Conservation (phyloP, 2,113 vertebrate species). For the Campylomormyrus numenius region DNA sequence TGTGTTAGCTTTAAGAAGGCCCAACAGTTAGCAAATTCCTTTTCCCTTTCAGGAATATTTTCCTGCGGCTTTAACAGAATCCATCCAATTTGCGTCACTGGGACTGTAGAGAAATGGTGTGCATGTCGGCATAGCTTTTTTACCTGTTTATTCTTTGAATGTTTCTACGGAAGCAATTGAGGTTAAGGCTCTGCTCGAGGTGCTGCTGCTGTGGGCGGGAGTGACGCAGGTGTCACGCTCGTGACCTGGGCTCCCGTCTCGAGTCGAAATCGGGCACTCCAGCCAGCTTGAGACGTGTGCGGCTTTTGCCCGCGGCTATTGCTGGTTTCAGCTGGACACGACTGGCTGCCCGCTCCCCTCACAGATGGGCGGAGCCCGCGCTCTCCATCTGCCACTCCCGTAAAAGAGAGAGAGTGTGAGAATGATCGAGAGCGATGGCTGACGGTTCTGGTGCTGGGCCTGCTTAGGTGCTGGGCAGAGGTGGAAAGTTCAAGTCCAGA, state of each 20-base stretch:
- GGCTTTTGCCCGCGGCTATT: slow-evolving; percentile 13
- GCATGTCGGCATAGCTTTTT: background rate
- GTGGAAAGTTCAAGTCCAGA: background rate
- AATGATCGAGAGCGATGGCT: background rate
- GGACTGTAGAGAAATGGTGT: background rate
- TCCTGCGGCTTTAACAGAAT: background rate
- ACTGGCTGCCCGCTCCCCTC: background rate
- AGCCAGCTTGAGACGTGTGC: background rate
- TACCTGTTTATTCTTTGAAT: background rate
- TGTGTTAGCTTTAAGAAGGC: background rate
- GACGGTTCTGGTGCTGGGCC: background rate
- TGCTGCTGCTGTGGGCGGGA: background rate
- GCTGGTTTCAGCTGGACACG: slow-evolving; percentile 21
- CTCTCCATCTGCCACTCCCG: background rate
- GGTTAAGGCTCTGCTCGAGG: background rate
- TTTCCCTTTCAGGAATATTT: background rate
- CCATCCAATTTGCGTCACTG: background rate
- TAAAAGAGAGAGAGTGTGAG: background rate
- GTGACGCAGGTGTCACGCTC: background rate
- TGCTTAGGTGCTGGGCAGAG: background rate
- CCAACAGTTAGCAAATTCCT: background rate
- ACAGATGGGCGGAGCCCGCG: background rate
- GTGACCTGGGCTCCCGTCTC: background rate
- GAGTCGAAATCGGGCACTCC: background rate
- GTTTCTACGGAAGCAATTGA: background rate